These are phyloP conservation scores for Heloderma charlesbogerti DNA, from an alignment of 2,113 vertebrate genomes.

Conservation along the genomic window DNA sequence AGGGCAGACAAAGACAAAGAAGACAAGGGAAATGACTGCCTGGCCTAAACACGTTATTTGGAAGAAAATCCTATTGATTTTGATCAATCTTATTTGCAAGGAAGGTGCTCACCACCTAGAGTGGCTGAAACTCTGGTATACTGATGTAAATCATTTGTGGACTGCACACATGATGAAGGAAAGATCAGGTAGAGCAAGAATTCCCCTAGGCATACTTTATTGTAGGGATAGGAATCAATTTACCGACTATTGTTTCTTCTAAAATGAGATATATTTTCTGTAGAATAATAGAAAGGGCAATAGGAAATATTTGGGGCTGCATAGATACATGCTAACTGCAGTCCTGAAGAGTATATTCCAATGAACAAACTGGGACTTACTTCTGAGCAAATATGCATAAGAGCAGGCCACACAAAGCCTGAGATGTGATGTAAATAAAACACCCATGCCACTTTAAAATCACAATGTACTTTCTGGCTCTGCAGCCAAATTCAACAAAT, in stretches of 20 bases:
- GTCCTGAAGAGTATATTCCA: neutral
- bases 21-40: neutral
- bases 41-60: neutral
- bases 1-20: neutral
- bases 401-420: neutral
- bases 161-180: neutral
- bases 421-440: slow-evolving; percentile 23
- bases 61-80: neutral
- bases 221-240: neutral
- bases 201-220: too few relatives aligned
- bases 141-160: neutral
- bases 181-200: neutral
- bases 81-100: neutral
- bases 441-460: slow-evolving; percentile 38
- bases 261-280: neutral
- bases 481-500: neutral
- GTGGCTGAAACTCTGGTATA: neutral
- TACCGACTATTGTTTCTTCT: neutral
- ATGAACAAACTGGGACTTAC: neutral
- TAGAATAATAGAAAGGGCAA: neutral
- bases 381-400: neutral
- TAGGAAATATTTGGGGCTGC: neutral
- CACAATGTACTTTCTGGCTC: slow-evolving; percentile 30
- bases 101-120: neutral
- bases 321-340: neutral